Conservation (phyloP, 2,113 vertebrate species). For the Shinisaurus crocodilurus region DNA sequence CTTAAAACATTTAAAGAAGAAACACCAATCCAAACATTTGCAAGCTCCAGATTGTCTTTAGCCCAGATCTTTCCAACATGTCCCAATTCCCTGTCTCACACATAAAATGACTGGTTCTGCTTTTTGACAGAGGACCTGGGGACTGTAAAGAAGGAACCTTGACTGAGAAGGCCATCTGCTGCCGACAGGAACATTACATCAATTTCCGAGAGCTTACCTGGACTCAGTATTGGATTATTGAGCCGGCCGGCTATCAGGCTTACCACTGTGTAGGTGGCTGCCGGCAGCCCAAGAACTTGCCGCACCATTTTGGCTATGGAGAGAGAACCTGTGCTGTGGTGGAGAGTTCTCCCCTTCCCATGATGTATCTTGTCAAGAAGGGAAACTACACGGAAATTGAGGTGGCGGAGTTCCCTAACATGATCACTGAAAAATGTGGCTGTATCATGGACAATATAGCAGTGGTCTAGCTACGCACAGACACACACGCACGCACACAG, state of each 20-base stretch:
- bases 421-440: conserved; percentile 86
- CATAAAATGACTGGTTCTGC: conserved; percentile 6
- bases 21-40: neutral
- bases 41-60: neutral
- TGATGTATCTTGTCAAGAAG: conserved; percentile 90
- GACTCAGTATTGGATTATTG: conserved; percentile 89
- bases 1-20: neutral
- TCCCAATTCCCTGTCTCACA: fast-evolving
- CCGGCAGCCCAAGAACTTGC: conserved; percentile 72
- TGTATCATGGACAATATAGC: conserved; percentile 82
- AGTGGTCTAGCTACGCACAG: conserved; percentile 64
- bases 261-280: conserved; percentile 82
- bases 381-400: conserved; percentile 91
- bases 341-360: conserved; percentile 83
- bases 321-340: conserved; percentile 79
- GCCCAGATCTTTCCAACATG: neutral
- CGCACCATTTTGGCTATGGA: conserved; percentile 75
- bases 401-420: conserved; percentile 89
- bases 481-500: fast-evolving
- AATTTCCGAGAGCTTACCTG: conserved; percentile 85
- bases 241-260: conserved; percentile 85
- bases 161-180: conserved; percentile 76
- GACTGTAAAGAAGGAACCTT: conserved; percentile 78
- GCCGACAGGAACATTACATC: conserved; percentile 84
- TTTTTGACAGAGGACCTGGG: conserved; percentile 77